These are phyloP conservation scores for Octodonta nipae DNA, from an alignment of 2,888 invertebrate species.

Conservation along the genomic window DNA sequence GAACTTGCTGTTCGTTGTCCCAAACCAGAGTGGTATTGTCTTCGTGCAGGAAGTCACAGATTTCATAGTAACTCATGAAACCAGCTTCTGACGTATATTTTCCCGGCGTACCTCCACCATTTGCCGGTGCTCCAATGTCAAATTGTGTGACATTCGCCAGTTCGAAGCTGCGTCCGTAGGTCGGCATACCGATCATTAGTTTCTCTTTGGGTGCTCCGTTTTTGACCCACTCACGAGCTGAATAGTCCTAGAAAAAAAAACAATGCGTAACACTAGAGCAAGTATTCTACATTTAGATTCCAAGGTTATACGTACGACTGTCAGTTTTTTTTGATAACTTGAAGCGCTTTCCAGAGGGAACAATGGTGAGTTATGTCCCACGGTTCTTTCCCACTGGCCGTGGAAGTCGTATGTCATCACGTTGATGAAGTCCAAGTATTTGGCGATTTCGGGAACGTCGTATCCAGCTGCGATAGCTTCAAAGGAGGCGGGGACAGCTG, in stretches of 20 bases:
- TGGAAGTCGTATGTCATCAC: slow-evolving; percentile 95
- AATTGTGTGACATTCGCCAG: slow-evolving; percentile 75
- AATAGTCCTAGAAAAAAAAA: slow-evolving; percentile 54
- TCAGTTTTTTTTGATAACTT: slow-evolving; percentile 83
- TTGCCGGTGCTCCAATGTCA: slow-evolving; percentile 83
- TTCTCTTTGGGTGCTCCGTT: slow-evolving; percentile 89
- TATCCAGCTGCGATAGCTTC: slow-evolving; percentile 90
- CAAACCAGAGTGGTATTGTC: slow-evolving; percentile 86
- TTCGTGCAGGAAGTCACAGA: slow-evolving; percentile 79
- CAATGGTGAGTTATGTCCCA: slow-evolving; percentile 84
- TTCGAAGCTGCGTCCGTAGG: slow-evolving; percentile 84
- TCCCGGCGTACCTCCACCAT: slow-evolving; percentile 73
- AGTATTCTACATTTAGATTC: not conserved
- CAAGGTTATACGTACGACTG: slow-evolving; percentile 51
- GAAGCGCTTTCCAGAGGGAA: slow-evolving; percentile 80
- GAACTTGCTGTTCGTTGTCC: slow-evolving; percentile 92
- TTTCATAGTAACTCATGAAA: slow-evolving; percentile 89
- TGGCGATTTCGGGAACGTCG: slow-evolving; percentile 85
- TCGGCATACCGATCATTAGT: slow-evolving; percentile 87
- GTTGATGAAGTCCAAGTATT: slow-evolving; percentile 86
- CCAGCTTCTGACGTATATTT: slow-evolving; percentile 87
- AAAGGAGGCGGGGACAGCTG: slow-evolving; percentile 84
- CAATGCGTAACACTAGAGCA: not conserved
- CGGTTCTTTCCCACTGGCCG: slow-evolving; percentile 86
- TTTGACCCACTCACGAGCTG: slow-evolving; percentile 83